Evolutionary conservation across 2,113 vertebrate species (phyloP).

Genomic region (Neolamprologus caudopunctatus): DNA sequence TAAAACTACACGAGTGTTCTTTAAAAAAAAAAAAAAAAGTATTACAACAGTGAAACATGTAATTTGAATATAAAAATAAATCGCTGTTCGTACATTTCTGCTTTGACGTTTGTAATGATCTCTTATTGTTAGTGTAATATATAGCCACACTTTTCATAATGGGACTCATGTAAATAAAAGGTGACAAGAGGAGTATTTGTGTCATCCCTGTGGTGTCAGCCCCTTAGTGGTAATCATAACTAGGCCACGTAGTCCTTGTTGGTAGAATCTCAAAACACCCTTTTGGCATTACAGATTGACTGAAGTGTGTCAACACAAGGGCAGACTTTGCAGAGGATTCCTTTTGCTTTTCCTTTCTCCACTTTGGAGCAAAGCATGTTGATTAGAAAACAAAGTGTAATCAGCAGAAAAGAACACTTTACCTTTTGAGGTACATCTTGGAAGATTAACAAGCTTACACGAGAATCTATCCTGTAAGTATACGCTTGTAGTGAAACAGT

Average conservation of each 20-base stretch:
- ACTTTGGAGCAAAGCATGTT: neutral
- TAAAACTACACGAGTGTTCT: neutral
- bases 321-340: neutral
- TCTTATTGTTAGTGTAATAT: neutral
- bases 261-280: neutral
- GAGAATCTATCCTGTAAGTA: neutral
- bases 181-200: conserved; percentile 14
- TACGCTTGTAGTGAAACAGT: neutral
- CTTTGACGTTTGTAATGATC: neutral
- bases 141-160: neutral
- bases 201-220: conserved; percentile 16
- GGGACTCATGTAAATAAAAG: neutral
- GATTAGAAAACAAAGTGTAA: neutral
- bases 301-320: neutral
- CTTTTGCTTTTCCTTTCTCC: neutral
- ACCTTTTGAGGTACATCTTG: neutral
- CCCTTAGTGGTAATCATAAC: neutral
- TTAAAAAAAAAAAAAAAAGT: neutral
- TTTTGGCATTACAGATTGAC: neutral
- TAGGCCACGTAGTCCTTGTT: neutral
- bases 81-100: neutral
- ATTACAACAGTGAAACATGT: neutral
- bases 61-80: neutral
- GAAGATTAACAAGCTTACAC: neutral
- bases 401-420: neutral